Evolutionary conservation across 1,140 invertebrate genomes (phyloP).

Genomic region (Drosophila lowei): DNA sequence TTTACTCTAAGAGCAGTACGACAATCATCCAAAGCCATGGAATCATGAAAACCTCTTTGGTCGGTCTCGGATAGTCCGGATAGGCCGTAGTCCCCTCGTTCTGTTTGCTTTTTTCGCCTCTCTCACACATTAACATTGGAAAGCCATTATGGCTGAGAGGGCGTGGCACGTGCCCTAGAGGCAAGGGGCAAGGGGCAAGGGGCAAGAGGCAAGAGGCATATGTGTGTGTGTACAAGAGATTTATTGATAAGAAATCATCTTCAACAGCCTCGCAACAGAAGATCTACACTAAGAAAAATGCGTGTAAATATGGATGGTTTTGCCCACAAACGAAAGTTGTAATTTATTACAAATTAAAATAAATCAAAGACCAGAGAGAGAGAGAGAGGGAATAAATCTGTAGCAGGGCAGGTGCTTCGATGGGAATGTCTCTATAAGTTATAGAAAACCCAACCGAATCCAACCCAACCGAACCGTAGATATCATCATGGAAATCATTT

Average conservation of each 20-base stretch:
- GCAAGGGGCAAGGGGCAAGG: too few species aligned
- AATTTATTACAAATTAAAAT: constrained; percentile 79
- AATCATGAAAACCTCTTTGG: too few species aligned
- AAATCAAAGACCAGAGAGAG: constrained; percentile 57
- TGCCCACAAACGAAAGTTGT: constrained; percentile 63
- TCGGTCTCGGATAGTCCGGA: too few species aligned
- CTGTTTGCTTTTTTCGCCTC: constrained; percentile 19
- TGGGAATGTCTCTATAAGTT: constrained; percentile 47
- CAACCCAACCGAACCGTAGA: too few species aligned
- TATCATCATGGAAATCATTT: constrained; percentile 42
- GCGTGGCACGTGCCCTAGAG: constrained; percentile 22
- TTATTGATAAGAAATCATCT: too few species aligned
- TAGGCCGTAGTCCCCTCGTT: too few species aligned
- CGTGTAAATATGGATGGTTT: constrained; percentile 25
- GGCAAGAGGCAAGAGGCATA: too few species aligned
- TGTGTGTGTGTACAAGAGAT: too few species aligned
- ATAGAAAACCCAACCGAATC: constrained; percentile 6
- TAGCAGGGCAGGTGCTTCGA: constrained; percentile 38
- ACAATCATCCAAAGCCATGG: too few species aligned
- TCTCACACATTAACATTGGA: constrained; percentile 66
- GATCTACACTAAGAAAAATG: background rate
- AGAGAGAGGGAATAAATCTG: constrained; percentile 5
- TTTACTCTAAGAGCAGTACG: constrained; percentile 41
- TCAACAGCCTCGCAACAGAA: too few species aligned
- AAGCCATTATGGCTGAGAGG: constrained; percentile 56